Conservation (phyloP, 2,888 invertebrate species). For the Euzophera pinguis region DNA sequence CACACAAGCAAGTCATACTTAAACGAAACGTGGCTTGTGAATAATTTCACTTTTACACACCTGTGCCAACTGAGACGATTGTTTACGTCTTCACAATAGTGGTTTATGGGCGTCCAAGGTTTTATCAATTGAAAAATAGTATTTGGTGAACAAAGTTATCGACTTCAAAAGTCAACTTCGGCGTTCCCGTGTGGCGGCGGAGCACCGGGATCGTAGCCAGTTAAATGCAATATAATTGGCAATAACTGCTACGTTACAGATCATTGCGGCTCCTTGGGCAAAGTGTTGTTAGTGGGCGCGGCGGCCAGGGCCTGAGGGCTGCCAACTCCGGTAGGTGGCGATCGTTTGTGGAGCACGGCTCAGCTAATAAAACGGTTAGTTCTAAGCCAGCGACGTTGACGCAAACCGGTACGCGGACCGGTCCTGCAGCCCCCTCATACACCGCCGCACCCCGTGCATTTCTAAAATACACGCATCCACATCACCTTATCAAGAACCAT, state of each 20-base stretch:
- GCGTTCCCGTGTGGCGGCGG: slow-evolving; percentile 4
- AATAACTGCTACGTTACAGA: slow-evolving; percentile 21
- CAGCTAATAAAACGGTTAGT: slow-evolving; percentile 76
- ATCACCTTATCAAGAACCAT: slow-evolving; percentile 67
- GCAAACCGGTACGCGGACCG: slow-evolving; percentile 75
- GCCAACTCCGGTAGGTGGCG: slow-evolving; percentile 44
- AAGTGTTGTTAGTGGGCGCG: slow-evolving; percentile 34
- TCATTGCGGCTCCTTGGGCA: slow-evolving; percentile 27
- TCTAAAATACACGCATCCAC: slow-evolving; percentile 72
- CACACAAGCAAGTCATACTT: slow-evolving; percentile 25
- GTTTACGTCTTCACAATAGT: slow-evolving; percentile 45
- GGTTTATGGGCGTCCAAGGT: slow-evolving; percentile 31
- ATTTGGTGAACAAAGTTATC: slow-evolving; percentile 3
- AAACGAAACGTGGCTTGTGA: slow-evolving; percentile 42
- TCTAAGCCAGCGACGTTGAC: slow-evolving; percentile 63
- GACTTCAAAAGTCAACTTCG: background rate
- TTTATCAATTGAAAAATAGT: slow-evolving; percentile 24
- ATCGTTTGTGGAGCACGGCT: slow-evolving; percentile 73
- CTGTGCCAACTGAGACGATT: slow-evolving; percentile 63
- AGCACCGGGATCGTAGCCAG: slow-evolving; percentile 20
- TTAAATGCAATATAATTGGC: slow-evolving; percentile 26
- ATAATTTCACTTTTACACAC: slow-evolving; percentile 61
- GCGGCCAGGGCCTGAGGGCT: slow-evolving; percentile 45
- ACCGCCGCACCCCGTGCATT: slow-evolving; percentile 48
- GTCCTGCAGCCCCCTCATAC: slow-evolving; percentile 50